A percentile compares a stretch with the other conserved stretches of the same genome.
phyloP scores from a whole-genome alignment of 1,140 invertebrate genomes.

The Sipha flava region DNA sequence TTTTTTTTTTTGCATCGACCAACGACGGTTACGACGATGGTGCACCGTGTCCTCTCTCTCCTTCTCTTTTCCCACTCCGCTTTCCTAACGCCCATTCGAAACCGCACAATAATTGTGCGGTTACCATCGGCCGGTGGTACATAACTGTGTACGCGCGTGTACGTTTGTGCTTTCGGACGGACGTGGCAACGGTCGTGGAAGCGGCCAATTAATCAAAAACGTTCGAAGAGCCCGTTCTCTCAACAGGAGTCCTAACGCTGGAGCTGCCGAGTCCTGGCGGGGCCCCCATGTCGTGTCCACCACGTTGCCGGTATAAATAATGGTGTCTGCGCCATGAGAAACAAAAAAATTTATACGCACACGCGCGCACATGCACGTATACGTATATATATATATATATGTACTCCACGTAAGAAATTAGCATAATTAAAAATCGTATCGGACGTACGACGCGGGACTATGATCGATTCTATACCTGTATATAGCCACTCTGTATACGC shows the following conservation, averaged over 20 bases:
- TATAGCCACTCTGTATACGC: too few relatives aligned
- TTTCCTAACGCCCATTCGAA: too few relatives aligned
- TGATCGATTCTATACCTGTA: too few relatives aligned
- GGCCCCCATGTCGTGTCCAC: slow-evolving; percentile 9
- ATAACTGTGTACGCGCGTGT: too few relatives aligned
- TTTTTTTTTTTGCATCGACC: too few relatives aligned
- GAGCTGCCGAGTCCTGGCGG: slow-evolving; percentile 19
- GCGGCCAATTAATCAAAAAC: slow-evolving; percentile 19
- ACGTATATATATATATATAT: neutral
- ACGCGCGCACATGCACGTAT: neutral
- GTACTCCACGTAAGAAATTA: neutral
- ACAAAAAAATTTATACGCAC: neutral
- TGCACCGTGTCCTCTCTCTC: too few relatives aligned
- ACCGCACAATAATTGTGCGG: too few relatives aligned
- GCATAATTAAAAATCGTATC: neutral
- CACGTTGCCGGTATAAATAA: slow-evolving; percentile 18
- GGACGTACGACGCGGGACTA: too few relatives aligned
- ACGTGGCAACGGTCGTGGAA: neutral
- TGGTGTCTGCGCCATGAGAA: slow-evolving; percentile 25
- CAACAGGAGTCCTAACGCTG: slow-evolving; percentile 27
- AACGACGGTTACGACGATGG: too few relatives aligned
- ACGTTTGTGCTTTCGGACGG: too few relatives aligned
- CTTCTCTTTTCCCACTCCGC: too few relatives aligned
- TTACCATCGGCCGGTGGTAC: too few relatives aligned
- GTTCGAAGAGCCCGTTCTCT: slow-evolving; percentile 15